phyloP scores from a whole-genome alignment of 2,113 vertebrate species.

The Macrotus californicus region DNA sequence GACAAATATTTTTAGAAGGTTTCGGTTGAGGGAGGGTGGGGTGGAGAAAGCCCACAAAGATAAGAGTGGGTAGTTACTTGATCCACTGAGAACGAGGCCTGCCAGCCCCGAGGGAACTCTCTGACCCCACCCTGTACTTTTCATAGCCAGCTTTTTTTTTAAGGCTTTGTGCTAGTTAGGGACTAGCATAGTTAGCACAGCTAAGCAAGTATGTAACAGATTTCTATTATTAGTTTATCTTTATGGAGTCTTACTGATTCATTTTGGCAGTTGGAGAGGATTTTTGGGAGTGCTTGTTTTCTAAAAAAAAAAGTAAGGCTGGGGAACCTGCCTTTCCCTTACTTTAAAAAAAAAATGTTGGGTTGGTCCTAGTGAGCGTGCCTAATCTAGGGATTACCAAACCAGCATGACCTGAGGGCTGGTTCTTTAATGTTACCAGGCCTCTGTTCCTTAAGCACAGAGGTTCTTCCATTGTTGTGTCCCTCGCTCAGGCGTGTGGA shows the following conservation, averaged over 20 bases:
- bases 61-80: neutral
- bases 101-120: neutral
- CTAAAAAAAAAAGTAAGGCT: conserved; percentile 55
- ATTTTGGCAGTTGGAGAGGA: conserved; percentile 54
- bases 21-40: neutral
- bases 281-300: conserved; percentile 42
- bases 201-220: conserved; percentile 35
- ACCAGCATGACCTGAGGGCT: conserved; percentile 27
- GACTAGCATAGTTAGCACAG: conserved; percentile 27
- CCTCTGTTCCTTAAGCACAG: conserved; percentile 19
- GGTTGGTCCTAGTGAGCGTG: conserved; percentile 27
- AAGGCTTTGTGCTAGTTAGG: conserved; percentile 37
- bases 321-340: neutral
- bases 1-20: conserved; percentile 4
- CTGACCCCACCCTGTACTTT: conserved; percentile 32
- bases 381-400: conserved; percentile 34
- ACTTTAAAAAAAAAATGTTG: neutral
- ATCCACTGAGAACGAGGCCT: neutral
- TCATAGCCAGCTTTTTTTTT: neutral
- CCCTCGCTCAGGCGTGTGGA: neutral
- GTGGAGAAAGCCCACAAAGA: neutral
- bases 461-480: neutral
- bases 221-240: conserved; percentile 65
- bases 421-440: conserved; percentile 32
- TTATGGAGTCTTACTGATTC: conserved; percentile 44